Percentiles rank a stretch among this genome's conserved stretches.
Evolutionary conservation across 1,140 invertebrate genomes (phyloP).

Genomic region (Cherax quadricarinatus): DNA sequence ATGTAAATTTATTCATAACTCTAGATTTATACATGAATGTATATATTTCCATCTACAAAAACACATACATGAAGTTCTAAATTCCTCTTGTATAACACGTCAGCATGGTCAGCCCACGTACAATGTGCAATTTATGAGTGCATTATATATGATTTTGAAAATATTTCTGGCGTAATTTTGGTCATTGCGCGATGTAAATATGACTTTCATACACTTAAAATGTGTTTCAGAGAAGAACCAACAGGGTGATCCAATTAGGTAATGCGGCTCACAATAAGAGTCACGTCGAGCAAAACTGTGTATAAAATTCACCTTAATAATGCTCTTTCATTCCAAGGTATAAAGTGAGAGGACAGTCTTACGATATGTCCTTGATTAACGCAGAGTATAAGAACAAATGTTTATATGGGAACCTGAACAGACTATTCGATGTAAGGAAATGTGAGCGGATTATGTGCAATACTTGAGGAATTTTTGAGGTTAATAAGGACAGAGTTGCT

Average conservation of each 20-base stretch:
- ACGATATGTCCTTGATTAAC: not conserved
- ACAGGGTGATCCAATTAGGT: not conserved
- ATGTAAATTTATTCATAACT: too few species aligned
- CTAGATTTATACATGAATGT: not conserved
- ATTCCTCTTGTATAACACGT: too few species aligned
- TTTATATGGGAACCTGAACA: too few species aligned
- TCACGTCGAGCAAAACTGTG: not conserved
- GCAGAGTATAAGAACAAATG: too few species aligned
- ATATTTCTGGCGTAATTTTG: not conserved
- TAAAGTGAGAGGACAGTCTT: not conserved
- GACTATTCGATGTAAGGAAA: too few species aligned
- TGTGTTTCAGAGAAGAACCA: not conserved
- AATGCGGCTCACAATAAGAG: not conserved
- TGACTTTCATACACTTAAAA: not conserved
- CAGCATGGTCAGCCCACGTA: too few species aligned
- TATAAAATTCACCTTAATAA: not conserved
- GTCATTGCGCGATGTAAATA: not conserved
- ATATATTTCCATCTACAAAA: not conserved
- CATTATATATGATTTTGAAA: not conserved
- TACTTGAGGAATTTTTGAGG: too few species aligned
- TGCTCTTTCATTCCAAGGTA: not conserved
- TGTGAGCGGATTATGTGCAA: too few species aligned
- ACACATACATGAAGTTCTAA: not conserved
- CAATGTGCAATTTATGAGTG: not conserved
- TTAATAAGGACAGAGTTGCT: too few species aligned